phyloP scores from a whole-genome alignment of 2,888 invertebrate genomes.

The Chrysolina haemoptera region DNA sequence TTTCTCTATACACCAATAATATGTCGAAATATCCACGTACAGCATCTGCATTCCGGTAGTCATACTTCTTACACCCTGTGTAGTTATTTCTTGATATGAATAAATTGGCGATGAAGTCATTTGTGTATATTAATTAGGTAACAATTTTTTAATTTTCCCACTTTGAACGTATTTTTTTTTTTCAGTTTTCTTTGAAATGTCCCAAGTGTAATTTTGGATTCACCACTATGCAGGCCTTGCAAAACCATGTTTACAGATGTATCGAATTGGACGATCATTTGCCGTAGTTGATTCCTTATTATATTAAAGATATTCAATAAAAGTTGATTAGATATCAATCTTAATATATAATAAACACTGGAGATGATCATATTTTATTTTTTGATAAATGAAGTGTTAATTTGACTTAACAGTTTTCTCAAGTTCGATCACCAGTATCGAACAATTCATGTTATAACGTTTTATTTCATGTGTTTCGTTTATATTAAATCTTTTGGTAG shows the following conservation, averaged over 20 bases:
- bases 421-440: not conserved
- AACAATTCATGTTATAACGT: not conserved
- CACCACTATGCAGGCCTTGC: constrained; percentile 43
- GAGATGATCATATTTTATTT: not conserved
- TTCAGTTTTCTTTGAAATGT: constrained; percentile 38
- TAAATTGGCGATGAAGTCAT: too few relatives aligned
- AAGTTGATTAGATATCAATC: not conserved
- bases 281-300: constrained; percentile 40
- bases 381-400: not conserved
- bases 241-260: constrained; percentile 56
- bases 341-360: not conserved
- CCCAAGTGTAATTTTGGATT: constrained; percentile 53
- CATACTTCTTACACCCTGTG: too few relatives aligned
- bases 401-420: not conserved
- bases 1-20: too few relatives aligned
- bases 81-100: too few relatives aligned
- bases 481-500: not conserved
- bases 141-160: too few relatives aligned
- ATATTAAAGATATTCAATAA: not conserved
- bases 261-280: constrained; percentile 52
- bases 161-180: not conserved
- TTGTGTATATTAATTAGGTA: too few relatives aligned
- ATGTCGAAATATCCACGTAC: too few relatives aligned
- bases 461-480: not conserved
- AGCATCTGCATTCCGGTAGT: too few relatives aligned